phyloP scores from a whole-genome alignment of 2,113 vertebrate genomes.

The Cettia cetti region DNA sequence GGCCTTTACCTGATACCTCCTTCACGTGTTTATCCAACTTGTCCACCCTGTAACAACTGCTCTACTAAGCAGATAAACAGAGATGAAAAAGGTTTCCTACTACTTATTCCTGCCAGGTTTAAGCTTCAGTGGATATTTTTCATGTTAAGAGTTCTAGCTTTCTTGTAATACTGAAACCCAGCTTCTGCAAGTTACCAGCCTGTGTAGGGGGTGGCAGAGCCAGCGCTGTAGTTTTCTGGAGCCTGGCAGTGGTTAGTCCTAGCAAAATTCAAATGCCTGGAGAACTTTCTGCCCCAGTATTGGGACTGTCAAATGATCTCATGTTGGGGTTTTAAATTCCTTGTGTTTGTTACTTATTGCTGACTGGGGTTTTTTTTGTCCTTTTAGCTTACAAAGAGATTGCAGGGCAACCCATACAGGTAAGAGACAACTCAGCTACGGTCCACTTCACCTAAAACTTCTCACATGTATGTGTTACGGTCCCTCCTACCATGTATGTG shows the following conservation, averaged over 20 bases:
- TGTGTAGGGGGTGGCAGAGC: neutral
- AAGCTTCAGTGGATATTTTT: neutral
- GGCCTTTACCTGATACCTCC: neutral
- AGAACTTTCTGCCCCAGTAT: neutral
- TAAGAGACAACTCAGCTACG: conserved; percentile 63
- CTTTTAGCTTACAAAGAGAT: conserved; percentile 85
- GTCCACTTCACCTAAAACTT: neutral
- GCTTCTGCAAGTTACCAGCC: neutral
- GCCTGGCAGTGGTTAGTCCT: neutral
- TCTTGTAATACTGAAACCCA: neutral
- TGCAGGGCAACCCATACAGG: conserved; percentile 91
- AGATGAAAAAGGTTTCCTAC: neutral
- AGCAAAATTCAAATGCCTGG: neutral
- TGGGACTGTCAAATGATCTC: neutral
- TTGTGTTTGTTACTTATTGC: neutral
- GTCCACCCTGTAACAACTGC: neutral
- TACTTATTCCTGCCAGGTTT: neutral
- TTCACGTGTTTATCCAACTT: neutral
- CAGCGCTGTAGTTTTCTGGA: neutral
- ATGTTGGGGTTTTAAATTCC: neutral
- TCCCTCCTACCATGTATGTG: neutral
- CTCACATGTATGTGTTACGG: neutral
- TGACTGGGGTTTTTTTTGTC: neutral
- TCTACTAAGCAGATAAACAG: neutral
- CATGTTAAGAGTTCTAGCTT: neutral